Evolutionary conservation across 2,797 vertebrate species (phyloP), one percentile per base, ranked within the genome.

Genomic region (Eidolon dupreanum): DNA sequence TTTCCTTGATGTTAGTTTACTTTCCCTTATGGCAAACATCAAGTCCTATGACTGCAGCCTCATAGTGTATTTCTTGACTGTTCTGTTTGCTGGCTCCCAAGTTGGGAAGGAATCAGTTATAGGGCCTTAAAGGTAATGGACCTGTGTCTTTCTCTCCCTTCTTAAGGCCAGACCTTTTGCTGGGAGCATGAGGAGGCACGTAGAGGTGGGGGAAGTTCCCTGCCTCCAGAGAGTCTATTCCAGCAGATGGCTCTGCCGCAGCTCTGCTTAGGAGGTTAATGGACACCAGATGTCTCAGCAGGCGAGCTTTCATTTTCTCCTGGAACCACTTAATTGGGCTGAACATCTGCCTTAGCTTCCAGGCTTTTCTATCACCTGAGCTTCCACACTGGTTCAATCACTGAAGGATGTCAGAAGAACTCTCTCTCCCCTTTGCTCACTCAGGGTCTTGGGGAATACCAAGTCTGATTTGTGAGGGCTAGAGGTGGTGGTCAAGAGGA

Each of bases 331-430:
- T 92, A 93, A 95, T 97, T 96, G 88, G 93, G 77, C 68, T 43
- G 65, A 97, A 82, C 95, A 96, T 95, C 96, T 97, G 97, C 13
- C 68, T 31, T 86, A 28, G 90, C 93, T 97, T 97, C 94, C 5
- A 43, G 77, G 55, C 77, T 90, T 89, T 94, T 71, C 93, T 0
- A 0, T 75, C 95, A 96, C 96, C 90, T 97, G 86, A 97, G 75
- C 79, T 41, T 88, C 59, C 51, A 36, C 5, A 31, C 8, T 36
- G 63, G 66, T 53, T 86, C n/a, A 85, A 24, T 79, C 53, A 51
- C 16, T 0, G 6, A 0, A 59, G 59, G 77, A 0, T 22, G 0
- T 81, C 0, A 1, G 2, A 33, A 22, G 63, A 57, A 75, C 61
- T 79, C 83, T 36, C n/a, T 51, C 19, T n/a, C 38, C 38, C 71